These are phyloP conservation scores for Apodemus speciosus DNA, from an alignment of 2,113 vertebrate genomes.

Conservation along the genomic window DNA sequence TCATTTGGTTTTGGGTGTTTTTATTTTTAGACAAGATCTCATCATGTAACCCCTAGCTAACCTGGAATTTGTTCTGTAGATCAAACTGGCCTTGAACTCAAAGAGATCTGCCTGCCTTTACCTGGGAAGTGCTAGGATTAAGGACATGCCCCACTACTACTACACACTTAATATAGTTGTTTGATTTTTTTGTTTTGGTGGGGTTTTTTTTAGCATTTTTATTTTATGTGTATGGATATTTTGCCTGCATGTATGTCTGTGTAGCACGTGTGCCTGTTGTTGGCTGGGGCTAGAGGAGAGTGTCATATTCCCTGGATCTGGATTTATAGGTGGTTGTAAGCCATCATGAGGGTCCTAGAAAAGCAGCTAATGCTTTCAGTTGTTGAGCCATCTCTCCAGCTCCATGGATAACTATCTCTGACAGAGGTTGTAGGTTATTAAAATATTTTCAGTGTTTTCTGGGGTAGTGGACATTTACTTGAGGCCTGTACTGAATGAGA, in stretches of 20 bases:
- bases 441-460: conserved; percentile 60
- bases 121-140: not conserved
- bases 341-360: not conserved
- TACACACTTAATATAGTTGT: not conserved
- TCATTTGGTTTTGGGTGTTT: not conserved
- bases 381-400: not conserved
- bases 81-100: not conserved
- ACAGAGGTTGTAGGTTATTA: conserved; percentile 7
- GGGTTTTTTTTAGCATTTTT: not conserved
- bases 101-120: not conserved
- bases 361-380: not conserved
- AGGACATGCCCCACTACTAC: not conserved
- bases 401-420: conserved; percentile 14
- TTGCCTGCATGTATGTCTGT: not conserved
- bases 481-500: conserved; percentile 13
- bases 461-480: not conserved
- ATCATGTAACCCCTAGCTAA: not conserved
- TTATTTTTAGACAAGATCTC: not conserved
- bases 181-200: not conserved
- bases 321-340: not conserved
- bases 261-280: not conserved
- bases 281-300: not conserved
- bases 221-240: not conserved
- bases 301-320: not conserved
- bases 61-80: not conserved